Percentiles rank a stretch among this genome's conserved stretches.
phyloP scores from a whole-genome alignment of 2,113 vertebrate genomes.

The Hystrix cristata region DNA sequence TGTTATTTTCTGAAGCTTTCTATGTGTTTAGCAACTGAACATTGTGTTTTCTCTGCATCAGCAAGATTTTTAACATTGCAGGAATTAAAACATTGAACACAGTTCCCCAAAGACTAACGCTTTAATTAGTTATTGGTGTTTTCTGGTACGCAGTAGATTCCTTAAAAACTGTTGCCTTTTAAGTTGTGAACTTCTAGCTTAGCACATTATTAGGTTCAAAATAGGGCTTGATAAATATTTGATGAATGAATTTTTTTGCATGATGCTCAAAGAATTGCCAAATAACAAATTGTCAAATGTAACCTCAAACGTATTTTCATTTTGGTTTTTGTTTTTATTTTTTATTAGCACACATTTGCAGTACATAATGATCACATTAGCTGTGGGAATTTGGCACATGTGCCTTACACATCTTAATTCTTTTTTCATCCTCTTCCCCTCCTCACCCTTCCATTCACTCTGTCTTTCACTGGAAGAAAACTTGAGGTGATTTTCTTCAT shows the following conservation, averaged over 20 bases:
- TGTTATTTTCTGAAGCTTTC: not conserved
- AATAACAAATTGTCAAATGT: not conserved
- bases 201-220: not conserved
- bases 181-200: not conserved
- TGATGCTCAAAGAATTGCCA: not conserved
- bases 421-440: not conserved
- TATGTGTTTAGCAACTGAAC: not conserved
- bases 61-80: not conserved
- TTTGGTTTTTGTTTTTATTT: not conserved
- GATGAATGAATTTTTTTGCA: not conserved
- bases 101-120: not conserved
- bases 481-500: not conserved
- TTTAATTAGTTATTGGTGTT: not conserved
- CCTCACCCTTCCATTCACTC: not conserved
- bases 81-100: not conserved
- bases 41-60: not conserved
- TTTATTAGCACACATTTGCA: not conserved
- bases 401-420: not conserved
- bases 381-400: not conserved
- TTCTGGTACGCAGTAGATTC: not conserved
- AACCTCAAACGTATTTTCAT: not conserved
- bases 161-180: not conserved
- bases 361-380: not conserved
- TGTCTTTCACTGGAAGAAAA: not conserved
- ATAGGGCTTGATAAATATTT: not conserved